Evolutionary conservation across 2,888 invertebrate genomes (phyloP).

Genomic region (Nomada fucata): DNA sequence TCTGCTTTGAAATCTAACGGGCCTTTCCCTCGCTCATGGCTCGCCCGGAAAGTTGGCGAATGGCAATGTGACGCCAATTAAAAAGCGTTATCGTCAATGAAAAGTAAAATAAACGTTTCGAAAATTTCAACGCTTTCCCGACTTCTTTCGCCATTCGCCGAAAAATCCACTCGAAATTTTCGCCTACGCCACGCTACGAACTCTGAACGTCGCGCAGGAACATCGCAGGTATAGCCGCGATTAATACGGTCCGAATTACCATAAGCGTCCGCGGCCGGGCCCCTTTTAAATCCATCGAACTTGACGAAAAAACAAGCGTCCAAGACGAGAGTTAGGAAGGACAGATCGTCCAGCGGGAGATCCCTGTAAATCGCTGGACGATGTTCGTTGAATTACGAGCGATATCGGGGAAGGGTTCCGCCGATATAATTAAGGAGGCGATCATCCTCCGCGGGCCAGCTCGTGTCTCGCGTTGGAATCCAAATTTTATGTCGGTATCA

Average conservation of each 20-base stretch:
- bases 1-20: too few species aligned
- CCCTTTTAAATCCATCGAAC: slow-evolving; percentile 40
- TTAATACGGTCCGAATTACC: slow-evolving; percentile 20
- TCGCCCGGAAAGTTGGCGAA: too few species aligned
- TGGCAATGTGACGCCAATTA: too few species aligned
- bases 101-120: too few species aligned
- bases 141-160: too few species aligned
- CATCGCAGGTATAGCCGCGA: neutral
- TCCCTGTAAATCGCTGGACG: slow-evolving; percentile 65
- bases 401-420: slow-evolving; percentile 79
- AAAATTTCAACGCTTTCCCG: too few species aligned
- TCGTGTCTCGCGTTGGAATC: slow-evolving; percentile 79
- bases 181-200: neutral
- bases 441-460: slow-evolving; percentile 69
- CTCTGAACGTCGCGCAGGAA: neutral
- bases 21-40: too few species aligned
- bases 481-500: slow-evolving; percentile 83
- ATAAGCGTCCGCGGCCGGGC: neutral
- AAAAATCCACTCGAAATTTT: too few species aligned
- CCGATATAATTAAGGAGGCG: slow-evolving; percentile 81
- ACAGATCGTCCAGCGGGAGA: slow-evolving; percentile 61
- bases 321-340: slow-evolving; percentile 35
- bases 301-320: slow-evolving; percentile 57
- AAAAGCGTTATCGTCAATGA: too few species aligned
- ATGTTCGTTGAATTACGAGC: slow-evolving; percentile 80